Evolutionary conservation across 2,797 vertebrate genomes (phyloP).

Genomic region (Australoheros facetus): DNA sequence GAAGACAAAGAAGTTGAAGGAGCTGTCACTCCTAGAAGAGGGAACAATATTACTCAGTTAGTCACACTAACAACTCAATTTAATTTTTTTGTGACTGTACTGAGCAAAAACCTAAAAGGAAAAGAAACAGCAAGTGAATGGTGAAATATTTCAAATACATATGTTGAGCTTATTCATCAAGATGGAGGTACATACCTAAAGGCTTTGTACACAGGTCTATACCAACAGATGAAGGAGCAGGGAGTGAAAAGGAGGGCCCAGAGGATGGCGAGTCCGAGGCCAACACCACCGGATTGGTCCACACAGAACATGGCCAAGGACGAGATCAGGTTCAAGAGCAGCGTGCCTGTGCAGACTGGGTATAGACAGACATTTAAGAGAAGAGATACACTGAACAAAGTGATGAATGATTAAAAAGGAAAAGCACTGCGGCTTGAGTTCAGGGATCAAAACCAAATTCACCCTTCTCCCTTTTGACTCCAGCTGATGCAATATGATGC

Average conservation of each 20-base stretch:
- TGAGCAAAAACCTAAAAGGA: not conserved
- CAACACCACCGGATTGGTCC: slow-evolving; percentile 75
- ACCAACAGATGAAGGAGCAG: slow-evolving; percentile 97
- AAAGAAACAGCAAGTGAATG: not conserved
- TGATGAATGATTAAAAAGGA: not conserved
- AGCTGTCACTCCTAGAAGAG: slow-evolving; percentile 91
- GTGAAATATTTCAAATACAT: no score
- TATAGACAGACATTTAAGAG: not conserved
- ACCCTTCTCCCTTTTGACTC: not conserved
- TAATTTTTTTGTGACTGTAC: not conserved
- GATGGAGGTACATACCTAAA: slow-evolving; percentile 84
- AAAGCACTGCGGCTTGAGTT: not conserved
- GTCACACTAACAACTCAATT: not conserved
- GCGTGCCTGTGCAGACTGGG: slow-evolving; percentile 73
- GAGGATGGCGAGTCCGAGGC: slow-evolving; percentile 92
- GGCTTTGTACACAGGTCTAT: slow-evolving; percentile 94
- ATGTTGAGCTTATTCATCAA: not conserved
- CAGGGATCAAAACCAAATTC: not conserved
- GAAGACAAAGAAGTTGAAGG: slow-evolving; percentile 97
- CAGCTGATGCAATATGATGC: slow-evolving; percentile 22
- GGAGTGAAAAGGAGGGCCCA: slow-evolving; percentile 93
- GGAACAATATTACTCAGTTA: not conserved
- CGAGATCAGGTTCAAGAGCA: slow-evolving; percentile 90
- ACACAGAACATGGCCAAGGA: slow-evolving; percentile 89
- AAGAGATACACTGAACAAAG: not conserved